Percentiles rank a stretch among this genome's conserved stretches.
These are phyloP conservation scores for Leptopterna dolabrata DNA, from an alignment of 2,888 invertebrate species.

Conservation along the genomic window DNA sequence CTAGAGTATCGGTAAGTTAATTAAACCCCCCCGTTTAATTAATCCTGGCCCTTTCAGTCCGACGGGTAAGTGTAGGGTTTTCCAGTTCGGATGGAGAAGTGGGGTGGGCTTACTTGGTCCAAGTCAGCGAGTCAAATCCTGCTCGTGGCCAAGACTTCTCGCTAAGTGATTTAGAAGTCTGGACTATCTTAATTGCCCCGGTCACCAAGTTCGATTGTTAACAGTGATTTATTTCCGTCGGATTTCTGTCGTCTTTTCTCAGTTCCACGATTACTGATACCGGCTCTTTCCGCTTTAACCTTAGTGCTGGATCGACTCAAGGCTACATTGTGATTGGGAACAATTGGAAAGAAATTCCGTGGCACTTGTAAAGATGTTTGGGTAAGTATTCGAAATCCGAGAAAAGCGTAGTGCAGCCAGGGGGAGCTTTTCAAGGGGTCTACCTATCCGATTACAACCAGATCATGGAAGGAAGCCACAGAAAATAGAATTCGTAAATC, in stretches of 20 bases:
- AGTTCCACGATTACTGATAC: background rate
- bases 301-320: too few relatives aligned
- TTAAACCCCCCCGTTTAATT: slow-evolving; percentile 48
- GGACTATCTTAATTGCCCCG: slow-evolving; percentile 34
- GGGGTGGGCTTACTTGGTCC: slow-evolving; percentile 41
- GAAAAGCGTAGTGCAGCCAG: too few relatives aligned
- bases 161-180: slow-evolving; percentile 41
- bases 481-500: too few relatives aligned
- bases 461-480: too few relatives aligned
- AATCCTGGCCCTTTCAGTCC: slow-evolving; percentile 31
- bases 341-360: too few relatives aligned
- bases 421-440: too few relatives aligned
- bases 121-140: slow-evolving; percentile 48
- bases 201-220: slow-evolving; percentile 23
- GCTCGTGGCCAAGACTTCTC: slow-evolving; percentile 35
- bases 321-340: too few relatives aligned
- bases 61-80: background rate
- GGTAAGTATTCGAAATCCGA: too few relatives aligned
- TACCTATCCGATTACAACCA: too few relatives aligned
- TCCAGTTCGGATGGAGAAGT: background rate
- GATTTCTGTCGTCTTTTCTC: background rate
- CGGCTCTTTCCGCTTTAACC: background rate
- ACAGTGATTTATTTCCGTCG: background rate
- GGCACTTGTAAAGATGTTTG: too few relatives aligned
- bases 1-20: slow-evolving; percentile 52